Evolutionary conservation across 2,113 vertebrate genomes (phyloP).

Genomic region (Solea solea): DNA sequence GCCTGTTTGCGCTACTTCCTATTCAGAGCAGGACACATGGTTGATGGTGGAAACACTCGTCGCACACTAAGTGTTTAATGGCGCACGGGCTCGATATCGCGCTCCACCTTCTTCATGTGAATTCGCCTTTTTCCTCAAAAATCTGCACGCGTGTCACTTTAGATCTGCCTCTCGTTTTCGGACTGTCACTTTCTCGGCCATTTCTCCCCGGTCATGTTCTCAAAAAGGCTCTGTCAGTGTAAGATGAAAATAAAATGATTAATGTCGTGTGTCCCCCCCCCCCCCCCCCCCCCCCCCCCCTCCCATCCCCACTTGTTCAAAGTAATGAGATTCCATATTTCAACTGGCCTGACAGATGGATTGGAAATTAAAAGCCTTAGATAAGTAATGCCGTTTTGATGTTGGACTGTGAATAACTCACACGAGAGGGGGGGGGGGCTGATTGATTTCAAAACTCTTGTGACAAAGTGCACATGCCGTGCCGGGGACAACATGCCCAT

Average conservation of each 20-base stretch:
- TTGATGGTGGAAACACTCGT: not conserved
- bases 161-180: slow-evolving; percentile 18
- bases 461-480: slow-evolving; percentile 65
- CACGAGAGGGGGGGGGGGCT: slow-evolving; percentile 20
- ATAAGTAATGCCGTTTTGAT: slow-evolving; percentile 86
- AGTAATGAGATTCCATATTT: slow-evolving; percentile 86
- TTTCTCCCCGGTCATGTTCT: slow-evolving; percentile 54
- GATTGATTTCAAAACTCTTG: slow-evolving; percentile 82
- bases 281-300: slow-evolving; percentile 32
- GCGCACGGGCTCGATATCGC: too few species aligned
- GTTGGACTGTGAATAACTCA: slow-evolving; percentile 77
- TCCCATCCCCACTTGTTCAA: slow-evolving; percentile 81
- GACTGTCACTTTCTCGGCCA: slow-evolving; percentile 40
- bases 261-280: slow-evolving; percentile 70
- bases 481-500: slow-evolving; percentile 62
- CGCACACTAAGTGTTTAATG: too few species aligned
- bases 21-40: not conserved
- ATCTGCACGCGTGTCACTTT: slow-evolving; percentile 34
- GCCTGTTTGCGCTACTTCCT: not conserved
- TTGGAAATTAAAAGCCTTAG: slow-evolving; percentile 83
- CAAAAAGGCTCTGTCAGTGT: slow-evolving; percentile 70
- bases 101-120: too few species aligned
- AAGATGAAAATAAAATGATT: slow-evolving; percentile 82
- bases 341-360: slow-evolving; percentile 80
- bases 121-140: not conserved